These are phyloP conservation scores for Empidonax traillii DNA, from an alignment of 2,113 vertebrate genomes.

Conservation along the genomic window DNA sequence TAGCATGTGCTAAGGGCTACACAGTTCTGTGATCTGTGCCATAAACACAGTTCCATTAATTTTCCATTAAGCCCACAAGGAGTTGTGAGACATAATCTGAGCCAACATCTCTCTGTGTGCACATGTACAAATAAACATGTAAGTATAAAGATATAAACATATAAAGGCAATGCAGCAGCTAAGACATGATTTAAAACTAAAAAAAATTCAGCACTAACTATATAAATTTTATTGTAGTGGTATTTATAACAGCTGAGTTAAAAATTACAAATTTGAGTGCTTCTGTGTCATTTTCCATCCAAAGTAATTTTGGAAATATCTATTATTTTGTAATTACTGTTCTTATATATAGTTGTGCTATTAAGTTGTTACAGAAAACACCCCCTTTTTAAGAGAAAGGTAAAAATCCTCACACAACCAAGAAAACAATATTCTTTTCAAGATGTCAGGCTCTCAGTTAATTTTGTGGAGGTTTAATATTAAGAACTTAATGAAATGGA, in stretches of 20 bases:
- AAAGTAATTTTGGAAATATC: background rate
- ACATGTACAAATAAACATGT: background rate
- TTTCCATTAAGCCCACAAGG: background rate
- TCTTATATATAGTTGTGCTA: background rate
- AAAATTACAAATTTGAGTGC: background rate
- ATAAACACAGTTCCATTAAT: background rate
- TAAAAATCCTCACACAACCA: background rate
- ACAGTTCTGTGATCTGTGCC: accelerated
- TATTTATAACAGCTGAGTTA: background rate
- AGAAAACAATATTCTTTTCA: background rate
- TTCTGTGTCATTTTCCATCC: background rate
- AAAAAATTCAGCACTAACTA: background rate
- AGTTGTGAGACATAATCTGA: background rate
- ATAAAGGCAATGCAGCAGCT: background rate
- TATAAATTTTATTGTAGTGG: background rate
- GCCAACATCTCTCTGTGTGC: background rate
- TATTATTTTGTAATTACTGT: background rate
- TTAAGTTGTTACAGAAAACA: background rate
- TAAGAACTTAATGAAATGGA: background rate
- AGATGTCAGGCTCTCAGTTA: background rate
- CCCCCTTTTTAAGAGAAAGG: background rate
- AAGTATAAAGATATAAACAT: background rate
- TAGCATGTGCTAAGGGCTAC: accelerated
- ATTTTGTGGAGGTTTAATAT: background rate
- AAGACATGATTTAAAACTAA: background rate